Base-by-base conservation (phyloP, 1,140 invertebrate species). In the Wiebesia pumilae region DNA sequence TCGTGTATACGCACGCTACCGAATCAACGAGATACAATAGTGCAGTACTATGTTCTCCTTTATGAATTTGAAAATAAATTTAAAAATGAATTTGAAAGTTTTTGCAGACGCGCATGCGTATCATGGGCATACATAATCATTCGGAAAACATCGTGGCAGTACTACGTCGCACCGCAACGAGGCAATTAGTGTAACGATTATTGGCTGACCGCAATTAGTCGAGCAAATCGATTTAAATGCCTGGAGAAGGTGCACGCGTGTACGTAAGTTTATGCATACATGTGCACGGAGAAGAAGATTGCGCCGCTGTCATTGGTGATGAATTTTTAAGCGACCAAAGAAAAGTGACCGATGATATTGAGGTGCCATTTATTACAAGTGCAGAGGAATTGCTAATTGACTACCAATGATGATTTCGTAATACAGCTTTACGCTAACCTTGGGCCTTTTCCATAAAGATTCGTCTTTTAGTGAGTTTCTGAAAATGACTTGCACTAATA, bases 141-240 rank as follows among this genome's bases (percentile, higher is more conserved):
- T 83, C 12, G 35, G 81, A 82, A 82, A 82, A 82, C 67, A 82
- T 47, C 30, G 67, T 19, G 9, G 14, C 43, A 62, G 24, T 67
- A 82, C 40, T 82, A n/a, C 62, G 6, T n/a, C 80, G 35, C 43
- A 54, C 67, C 69, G 73, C 65, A 77, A 84, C 62, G 38, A 79
- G 84, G 65, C 65, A 85, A 85, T 85, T 85, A 85, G 84, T 62
- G 43, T 71, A 85, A 85, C 65, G 84, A 85, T 85, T 85, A 85
- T 85, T 85, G 83, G 75, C 75, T 58, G 43, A 51, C 78, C 84
- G 65, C 84, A 85, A 85, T 85, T 85, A 85, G 84, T 71, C 40
- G 19, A 43, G 33, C 77, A 54, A 85, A 80, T 85, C 65, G 62
- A 85, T 85, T 85, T 84, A 78, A 58, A 83, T 77, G 51, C 62